A percentile compares a stretch with the other conserved stretches of the same genome.
Evolutionary conservation across 1,140 invertebrate species (phyloP).

Genomic region (Papilio polytes): DNA sequence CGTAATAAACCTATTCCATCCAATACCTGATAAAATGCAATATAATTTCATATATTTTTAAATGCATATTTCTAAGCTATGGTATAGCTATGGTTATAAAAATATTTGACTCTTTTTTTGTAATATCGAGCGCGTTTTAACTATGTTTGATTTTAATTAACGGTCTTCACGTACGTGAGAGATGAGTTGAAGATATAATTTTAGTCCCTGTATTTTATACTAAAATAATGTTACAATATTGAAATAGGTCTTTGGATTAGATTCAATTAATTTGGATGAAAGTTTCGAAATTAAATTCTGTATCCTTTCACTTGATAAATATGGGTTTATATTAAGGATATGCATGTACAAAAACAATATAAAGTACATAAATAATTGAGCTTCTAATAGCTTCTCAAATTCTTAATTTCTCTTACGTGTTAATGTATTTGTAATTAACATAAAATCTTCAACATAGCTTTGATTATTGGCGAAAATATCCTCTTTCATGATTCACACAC

Average conservation of each 20-base stretch:
- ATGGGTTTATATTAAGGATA: no score
- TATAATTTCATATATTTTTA: background rate
- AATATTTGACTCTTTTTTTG: constrained; percentile 19
- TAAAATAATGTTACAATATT: constrained; percentile 15
- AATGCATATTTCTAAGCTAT: background rate
- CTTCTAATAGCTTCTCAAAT: no score
- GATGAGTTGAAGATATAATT: constrained; percentile 35
- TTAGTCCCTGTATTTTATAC: constrained; percentile 15
- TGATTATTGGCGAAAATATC: background rate
- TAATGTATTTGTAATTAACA: background rate
- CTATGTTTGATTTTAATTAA: constrained; percentile 74
- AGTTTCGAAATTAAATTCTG: no score
- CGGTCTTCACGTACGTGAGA: constrained; percentile 51
- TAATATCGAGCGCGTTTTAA: constrained; percentile 35
- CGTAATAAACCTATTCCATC: background rate
- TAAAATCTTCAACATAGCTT: background rate
- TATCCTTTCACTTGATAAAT: background rate
- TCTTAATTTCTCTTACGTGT: no score
- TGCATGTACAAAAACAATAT: no score
- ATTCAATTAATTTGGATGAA: background rate
- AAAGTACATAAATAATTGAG: no score
- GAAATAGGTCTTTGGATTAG: background rate
- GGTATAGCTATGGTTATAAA: background rate
- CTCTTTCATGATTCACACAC: background rate
- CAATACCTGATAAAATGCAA: background rate